Conservation (phyloP, 2,888 invertebrate species). For the Diaperis boleti region DNA sequence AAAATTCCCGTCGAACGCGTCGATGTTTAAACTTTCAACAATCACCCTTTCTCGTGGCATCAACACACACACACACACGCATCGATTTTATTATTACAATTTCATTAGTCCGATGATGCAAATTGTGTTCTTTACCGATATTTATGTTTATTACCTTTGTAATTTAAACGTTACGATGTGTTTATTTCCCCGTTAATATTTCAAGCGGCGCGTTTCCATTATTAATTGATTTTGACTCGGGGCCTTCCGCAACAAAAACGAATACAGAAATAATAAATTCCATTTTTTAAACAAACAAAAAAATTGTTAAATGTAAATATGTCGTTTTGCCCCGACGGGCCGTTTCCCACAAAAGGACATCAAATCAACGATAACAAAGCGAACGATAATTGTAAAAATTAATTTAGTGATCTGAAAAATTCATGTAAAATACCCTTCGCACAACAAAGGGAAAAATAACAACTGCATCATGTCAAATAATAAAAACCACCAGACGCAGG, state of each 20-base stretch:
- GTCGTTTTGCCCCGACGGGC: conserved; percentile 16
- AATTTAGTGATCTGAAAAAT: conserved; percentile 46
- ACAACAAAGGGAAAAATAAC: conserved; percentile 35
- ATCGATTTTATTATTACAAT: conserved; percentile 31
- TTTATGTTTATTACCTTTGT: conserved; percentile 32
- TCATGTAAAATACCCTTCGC: conserved; percentile 32
- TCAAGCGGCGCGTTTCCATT: conserved; percentile 8
- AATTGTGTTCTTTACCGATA: conserved; percentile 26
- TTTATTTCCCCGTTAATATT: conserved; percentile 26
- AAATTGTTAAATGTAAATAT: conserved; percentile 21
- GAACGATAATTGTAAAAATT: conserved; percentile 44
- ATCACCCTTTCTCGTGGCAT: conserved; percentile 12
- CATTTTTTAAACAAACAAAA: conserved; percentile 26
- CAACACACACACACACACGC: conserved; percentile 9
- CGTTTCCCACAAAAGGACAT: conserved; percentile 29
- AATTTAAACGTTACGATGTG: conserved; percentile 29
- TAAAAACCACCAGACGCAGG: conserved; percentile 32
- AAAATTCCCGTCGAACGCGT: not conserved
- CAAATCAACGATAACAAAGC: conserved; percentile 41
- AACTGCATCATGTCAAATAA: conserved; percentile 35
- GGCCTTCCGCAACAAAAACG: conserved; percentile 19
- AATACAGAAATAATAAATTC: conserved; percentile 31
- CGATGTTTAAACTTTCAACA: conserved; percentile 24
- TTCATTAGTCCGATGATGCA: conserved; percentile 30
- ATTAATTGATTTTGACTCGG: conserved; percentile 22